These are phyloP conservation scores for Venustoraphidia nigricollis DNA, from an alignment of 2,888 invertebrate species.

Conservation along the genomic window DNA sequence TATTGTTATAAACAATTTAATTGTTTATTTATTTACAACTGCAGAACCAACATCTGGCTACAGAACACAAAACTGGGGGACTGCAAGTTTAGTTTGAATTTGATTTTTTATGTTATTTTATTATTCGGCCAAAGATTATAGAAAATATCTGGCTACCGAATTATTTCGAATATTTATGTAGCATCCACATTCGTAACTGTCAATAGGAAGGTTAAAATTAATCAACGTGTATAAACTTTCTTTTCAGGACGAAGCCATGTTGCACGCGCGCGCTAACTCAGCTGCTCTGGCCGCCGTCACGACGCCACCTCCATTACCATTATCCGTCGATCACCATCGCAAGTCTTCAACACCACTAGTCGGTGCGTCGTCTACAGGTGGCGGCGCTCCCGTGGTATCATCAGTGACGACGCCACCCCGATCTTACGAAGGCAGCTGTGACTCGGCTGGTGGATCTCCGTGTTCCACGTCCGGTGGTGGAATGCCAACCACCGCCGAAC, in stretches of 20 bases:
- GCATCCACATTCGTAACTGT: too few species aligned
- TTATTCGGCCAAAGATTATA: too few species aligned
- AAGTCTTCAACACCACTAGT: neutral
- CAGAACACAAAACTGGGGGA: too few species aligned
- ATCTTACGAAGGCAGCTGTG: slow-evolving; percentile 26
- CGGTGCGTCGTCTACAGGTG: neutral
- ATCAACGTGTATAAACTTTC: neutral
- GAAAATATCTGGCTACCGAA: too few species aligned
- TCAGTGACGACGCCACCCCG: slow-evolving; percentile 8
- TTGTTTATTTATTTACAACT: too few species aligned
- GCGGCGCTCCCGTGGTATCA: neutral
- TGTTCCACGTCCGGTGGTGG: slow-evolving; percentile 31
- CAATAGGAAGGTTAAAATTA: too few species aligned
- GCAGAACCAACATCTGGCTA: too few species aligned
- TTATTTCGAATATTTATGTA: too few species aligned
- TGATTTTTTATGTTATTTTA: too few species aligned
- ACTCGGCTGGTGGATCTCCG: slow-evolving; percentile 45
- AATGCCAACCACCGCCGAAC: too few species aligned
- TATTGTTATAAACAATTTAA: too few species aligned
- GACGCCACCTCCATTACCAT: neutral
- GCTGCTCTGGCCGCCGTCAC: neutral
- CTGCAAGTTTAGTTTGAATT: too few species aligned
- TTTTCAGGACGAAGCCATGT: slow-evolving; percentile 4
- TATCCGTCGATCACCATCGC: neutral
- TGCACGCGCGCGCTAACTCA: neutral